Evolutionary conservation across 2,888 invertebrate species (phyloP).

Genomic region (Periphyllus acericola): DNA sequence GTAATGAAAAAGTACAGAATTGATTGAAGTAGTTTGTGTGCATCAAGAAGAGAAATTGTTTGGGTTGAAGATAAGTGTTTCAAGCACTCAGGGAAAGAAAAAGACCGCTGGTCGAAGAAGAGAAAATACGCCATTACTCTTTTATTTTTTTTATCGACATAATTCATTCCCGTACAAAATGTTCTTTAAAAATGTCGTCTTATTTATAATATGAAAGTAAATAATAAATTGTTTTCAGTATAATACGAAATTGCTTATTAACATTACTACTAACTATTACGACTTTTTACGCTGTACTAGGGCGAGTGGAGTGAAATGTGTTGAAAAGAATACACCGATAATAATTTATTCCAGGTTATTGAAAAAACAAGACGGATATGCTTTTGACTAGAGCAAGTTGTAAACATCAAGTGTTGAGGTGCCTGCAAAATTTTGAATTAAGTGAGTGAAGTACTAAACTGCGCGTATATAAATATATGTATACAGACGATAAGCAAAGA

Average conservation of each 20-base stretch:
- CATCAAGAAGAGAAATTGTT: slow-evolving; percentile 1
- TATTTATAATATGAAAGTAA: background rate
- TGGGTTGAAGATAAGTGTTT: background rate
- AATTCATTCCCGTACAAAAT: background rate
- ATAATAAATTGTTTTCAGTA: too few relatives aligned
- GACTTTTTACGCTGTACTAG: too few relatives aligned
- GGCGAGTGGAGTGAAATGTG: too few relatives aligned
- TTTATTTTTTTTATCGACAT: background rate
- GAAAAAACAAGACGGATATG: too few relatives aligned
- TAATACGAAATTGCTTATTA: too few relatives aligned
- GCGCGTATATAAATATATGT: too few relatives aligned
- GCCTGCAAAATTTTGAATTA: background rate
- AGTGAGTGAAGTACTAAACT: too few relatives aligned
- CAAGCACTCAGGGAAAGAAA: background rate
- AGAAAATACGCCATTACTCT: background rate
- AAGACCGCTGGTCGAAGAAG: background rate
- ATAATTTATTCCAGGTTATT: too few relatives aligned
- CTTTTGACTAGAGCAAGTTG: too few relatives aligned
- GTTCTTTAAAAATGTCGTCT: background rate
- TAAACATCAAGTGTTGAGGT: too few relatives aligned
- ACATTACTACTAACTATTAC: too few relatives aligned
- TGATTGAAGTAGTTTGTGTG: background rate
- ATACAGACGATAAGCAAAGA: background rate
- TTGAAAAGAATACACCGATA: too few relatives aligned
- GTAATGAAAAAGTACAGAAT: background rate